Base-by-base conservation (phyloP, 2,113 vertebrate genomes). In the Triplophysa tibetana region DNA sequence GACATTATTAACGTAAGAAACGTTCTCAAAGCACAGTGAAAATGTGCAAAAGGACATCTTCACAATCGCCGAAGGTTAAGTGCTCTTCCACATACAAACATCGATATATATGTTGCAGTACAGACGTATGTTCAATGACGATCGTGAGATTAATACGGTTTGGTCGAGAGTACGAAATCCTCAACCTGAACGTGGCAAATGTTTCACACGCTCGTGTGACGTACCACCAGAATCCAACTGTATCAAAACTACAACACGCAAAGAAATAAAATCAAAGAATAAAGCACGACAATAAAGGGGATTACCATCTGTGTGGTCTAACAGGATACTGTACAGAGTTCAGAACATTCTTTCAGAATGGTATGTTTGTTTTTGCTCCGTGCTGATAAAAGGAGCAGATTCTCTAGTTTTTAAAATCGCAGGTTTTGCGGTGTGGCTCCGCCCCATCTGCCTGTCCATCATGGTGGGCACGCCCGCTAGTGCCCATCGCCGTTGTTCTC, bases 331-430 rank as follows among this genome's bases (percentile, higher is more conserved):
- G 89, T 94, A 94, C 93, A 94, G 79, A 94, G 92, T 94, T 91
- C 86, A 83, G 89, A 92, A 96, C 96, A 98, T 98, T 97, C 96
- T 96, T 93, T 96, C 91, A 90, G 96, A 99, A 99, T 97, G 95
- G 95, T 95, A 93, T 95, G 93, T 94, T 93, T 92, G 93, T 94
- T 92, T 91, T 90, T 89, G 94, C 95, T 94, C 88, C 75, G 81
- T 8, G 72, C 68, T 89, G 79, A 58, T 61, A 81, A 79, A 75
- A 38, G 29, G 87, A 89, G 88, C 86, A 86, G 85, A 79, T 86
- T 81, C 2, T 24, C 81, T 5, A 45, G 8, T 8, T 61, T 65
- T 72, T 56, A 11, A n/a, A 58, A 50, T 77, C 48, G 60, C 70
- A 67, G 81, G 45, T 74, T 61, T 63, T 38, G 45, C 23, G 69